phyloP scores from a whole-genome alignment of 2,888 invertebrate genomes.

The Drosophila paranaensis region DNA sequence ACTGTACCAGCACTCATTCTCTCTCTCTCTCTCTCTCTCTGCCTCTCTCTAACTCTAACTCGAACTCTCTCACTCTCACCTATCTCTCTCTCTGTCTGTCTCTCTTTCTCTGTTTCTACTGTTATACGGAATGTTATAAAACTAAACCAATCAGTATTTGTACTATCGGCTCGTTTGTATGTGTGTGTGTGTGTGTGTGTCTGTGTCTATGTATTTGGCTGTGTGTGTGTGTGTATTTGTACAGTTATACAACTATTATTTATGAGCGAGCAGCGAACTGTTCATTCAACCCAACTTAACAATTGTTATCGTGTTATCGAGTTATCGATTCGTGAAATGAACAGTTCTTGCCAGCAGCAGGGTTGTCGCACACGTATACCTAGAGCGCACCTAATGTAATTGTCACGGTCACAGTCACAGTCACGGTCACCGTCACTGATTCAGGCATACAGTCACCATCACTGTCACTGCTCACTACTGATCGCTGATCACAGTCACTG shows the following conservation, averaged over 20 bases:
- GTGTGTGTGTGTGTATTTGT: slow-evolving; percentile 15
- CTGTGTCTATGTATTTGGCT: neutral
- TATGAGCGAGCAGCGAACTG: slow-evolving; percentile 13
- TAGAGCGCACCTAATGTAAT: slow-evolving; percentile 24
- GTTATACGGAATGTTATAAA: slow-evolving; percentile 18
- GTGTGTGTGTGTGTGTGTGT: slow-evolving; percentile 7
- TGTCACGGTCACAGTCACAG: slow-evolving; percentile 18
- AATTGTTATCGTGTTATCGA: neutral
- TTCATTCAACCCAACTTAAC: slow-evolving; percentile 11
- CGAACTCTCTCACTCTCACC: slow-evolving; percentile 14
- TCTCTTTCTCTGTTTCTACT: slow-evolving; percentile 13
- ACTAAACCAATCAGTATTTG: slow-evolving; percentile 53
- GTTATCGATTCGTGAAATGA: slow-evolving; percentile 17
- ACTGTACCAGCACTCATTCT: slow-evolving; percentile 26
- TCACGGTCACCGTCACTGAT: slow-evolving; percentile 29
- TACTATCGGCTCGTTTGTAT: slow-evolving; percentile 50
- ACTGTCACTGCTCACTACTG: slow-evolving; percentile 7
- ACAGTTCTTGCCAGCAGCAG: slow-evolving; percentile 30
- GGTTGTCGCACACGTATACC: slow-evolving; percentile 14
- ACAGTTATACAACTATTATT: neutral
- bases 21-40: slow-evolving; percentile 4
- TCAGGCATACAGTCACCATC: slow-evolving; percentile 18
- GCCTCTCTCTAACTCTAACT: no score
- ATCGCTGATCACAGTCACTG: slow-evolving; percentile 8
- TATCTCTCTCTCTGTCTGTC: slow-evolving; percentile 1